Percentiles rank a stretch among this genome's conserved stretches.
Conservation (phyloP, 2,113 vertebrate species). For the Aegithalos caudatus region DNA sequence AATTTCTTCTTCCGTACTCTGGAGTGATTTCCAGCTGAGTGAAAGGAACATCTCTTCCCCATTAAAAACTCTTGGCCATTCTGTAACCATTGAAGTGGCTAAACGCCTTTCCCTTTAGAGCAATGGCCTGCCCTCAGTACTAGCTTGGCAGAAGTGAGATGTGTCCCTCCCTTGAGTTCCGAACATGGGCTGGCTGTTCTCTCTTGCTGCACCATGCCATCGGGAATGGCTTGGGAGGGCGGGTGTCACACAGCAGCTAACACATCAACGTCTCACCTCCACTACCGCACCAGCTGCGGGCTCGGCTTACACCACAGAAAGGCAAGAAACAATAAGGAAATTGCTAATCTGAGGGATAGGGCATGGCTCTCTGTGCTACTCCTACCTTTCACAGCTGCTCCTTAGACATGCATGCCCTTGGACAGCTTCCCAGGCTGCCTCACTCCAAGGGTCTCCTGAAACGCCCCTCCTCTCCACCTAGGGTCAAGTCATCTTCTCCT, state of each 20-base stretch:
- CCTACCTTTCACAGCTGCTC: constrained; percentile 3
- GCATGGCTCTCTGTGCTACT: background rate
- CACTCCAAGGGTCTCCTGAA: background rate
- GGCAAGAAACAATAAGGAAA: constrained; percentile 16
- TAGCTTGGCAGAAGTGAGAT: background rate
- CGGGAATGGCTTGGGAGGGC: background rate
- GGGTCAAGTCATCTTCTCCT: background rate
- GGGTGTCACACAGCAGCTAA: background rate
- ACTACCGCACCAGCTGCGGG: background rate
- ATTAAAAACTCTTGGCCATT: background rate
- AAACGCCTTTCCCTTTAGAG: background rate
- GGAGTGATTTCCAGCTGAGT: background rate
- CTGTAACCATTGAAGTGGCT: rapidly evolving
- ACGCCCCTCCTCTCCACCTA: background rate
- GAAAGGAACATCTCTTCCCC: background rate
- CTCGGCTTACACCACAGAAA: background rate
- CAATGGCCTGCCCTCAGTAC: background rate
- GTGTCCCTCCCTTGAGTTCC: background rate
- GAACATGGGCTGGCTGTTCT: background rate
- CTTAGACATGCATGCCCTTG: constrained; percentile 4
- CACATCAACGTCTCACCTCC: background rate
- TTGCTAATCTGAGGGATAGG: background rate
- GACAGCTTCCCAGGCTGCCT: constrained; percentile 33
- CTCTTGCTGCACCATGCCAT: rapidly evolving
- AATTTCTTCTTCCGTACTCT: background rate